Percentiles rank a stretch among this genome's conserved stretches.
Conservation (phyloP, 1,140 invertebrate genomes). For the Lucilia cuprina region DNA sequence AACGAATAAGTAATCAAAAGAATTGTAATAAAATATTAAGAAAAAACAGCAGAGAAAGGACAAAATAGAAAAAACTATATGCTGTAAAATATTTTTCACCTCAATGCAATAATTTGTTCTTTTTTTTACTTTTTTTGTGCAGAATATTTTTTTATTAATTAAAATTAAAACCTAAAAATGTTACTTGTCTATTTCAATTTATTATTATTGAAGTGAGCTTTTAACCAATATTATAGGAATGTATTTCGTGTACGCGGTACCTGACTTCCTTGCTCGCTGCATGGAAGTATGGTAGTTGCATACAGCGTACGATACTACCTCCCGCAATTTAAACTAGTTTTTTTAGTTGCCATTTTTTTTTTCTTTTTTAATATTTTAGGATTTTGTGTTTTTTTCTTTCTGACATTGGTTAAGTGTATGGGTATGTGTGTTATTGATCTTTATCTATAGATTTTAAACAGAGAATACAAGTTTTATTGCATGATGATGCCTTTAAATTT, state of each 20-base stretch:
- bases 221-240: neutral
- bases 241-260: neutral
- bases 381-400: neutral
- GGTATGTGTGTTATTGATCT: neutral
- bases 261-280: neutral
- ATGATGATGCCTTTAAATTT: slow-evolving; percentile 4
- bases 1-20: slow-evolving; percentile 7
- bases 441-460: slow-evolving; percentile 11
- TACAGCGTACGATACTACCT: slow-evolving; percentile 8
- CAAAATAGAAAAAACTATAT: neutral
- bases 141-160: slow-evolving; percentile 3
- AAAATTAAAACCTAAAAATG: slow-evolving; percentile 33
- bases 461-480: slow-evolving; percentile 6
- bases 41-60: neutral
- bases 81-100: slow-evolving; percentile 5
- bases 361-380: neutral
- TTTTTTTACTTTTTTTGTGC: neutral
- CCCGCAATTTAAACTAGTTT: slow-evolving; percentile 32
- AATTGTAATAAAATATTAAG: slow-evolving; percentile 10
- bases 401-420: neutral
- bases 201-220: slow-evolving; percentile 31
- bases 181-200: slow-evolving; percentile 25
- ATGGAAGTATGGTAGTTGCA: too few relatives aligned
- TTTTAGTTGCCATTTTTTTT: neutral
- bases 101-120: neutral